Evolutionary conservation across 2,113 vertebrate species (phyloP).

Genomic region (Pelecanus crispus): DNA sequence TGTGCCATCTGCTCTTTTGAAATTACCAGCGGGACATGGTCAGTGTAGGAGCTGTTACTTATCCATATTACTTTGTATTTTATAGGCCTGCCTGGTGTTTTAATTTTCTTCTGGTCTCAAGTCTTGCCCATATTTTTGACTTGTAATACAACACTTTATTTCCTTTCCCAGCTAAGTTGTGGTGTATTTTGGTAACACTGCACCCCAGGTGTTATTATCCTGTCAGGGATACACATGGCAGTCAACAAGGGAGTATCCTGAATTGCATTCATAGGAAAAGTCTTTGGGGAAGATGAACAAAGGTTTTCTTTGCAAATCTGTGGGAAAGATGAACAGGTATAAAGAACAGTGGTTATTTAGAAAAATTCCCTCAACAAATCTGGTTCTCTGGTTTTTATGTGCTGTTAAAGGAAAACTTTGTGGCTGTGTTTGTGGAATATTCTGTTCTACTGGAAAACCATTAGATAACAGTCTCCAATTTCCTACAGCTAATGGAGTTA

Average conservation of each 20-base stretch:
- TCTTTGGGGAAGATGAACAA: neutral
- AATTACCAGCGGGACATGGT: neutral
- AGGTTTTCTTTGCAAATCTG: neutral
- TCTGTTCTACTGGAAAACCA: neutral
- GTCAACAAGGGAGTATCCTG: neutral
- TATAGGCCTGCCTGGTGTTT: neutral
- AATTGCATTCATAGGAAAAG: neutral
- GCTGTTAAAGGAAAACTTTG: neutral
- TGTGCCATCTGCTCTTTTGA: neutral
- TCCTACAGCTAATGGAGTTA: neutral
- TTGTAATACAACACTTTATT: neutral
- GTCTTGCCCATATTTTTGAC: neutral
- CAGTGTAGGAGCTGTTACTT: neutral
- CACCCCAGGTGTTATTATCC: neutral
- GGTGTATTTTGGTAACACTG: neutral
- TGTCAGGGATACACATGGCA: neutral
- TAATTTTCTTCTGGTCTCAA: neutral
- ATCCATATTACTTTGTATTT: neutral
- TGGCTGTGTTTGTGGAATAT: neutral
- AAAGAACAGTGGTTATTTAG: neutral
- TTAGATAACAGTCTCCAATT: neutral
- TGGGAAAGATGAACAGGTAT: neutral
- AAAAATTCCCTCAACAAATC: neutral
- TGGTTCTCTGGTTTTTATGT: neutral
- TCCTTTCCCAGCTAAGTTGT: neutral